phyloP scores from a whole-genome alignment of 2,888 invertebrate species.

The Nomada goodeniana region DNA sequence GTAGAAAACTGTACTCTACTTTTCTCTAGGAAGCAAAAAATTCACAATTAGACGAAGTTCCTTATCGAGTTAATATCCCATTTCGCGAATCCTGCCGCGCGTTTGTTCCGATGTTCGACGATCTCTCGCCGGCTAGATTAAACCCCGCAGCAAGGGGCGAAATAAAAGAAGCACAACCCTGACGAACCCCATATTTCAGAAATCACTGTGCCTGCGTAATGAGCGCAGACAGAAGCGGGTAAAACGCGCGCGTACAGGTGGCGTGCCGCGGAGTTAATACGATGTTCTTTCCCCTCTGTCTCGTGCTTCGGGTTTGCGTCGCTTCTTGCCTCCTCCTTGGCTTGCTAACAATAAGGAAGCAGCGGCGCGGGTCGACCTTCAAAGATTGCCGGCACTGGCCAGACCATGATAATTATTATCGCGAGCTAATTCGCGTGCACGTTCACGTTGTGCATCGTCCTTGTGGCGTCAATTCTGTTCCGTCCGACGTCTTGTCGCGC shows the following conservation, averaged over 20 bases:
- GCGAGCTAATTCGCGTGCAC: conserved; percentile 16
- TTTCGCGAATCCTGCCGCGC: not conserved
- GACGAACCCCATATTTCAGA: conserved; percentile 61
- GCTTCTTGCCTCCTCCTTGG: conserved; percentile 25
- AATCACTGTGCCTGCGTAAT: conserved; percentile 66
- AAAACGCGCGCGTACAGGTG: conserved; percentile 60
- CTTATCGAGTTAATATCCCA: not conserved
- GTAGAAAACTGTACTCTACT: too few species aligned
- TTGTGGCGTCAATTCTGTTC: too few species aligned
- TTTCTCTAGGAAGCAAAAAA: not conserved
- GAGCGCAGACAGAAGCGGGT: conserved; percentile 55
- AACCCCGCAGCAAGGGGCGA: conserved; percentile 2
- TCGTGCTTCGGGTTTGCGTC: conserved; percentile 4
- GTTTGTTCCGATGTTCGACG: not conserved
- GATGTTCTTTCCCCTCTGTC: conserved; percentile 32
- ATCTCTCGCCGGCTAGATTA: conserved; percentile 24
- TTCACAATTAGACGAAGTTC: not conserved
- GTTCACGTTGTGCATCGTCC: too few species aligned
- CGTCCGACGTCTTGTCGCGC: too few species aligned
- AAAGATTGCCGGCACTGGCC: conserved; percentile 75
- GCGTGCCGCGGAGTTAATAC: conserved; percentile 67
- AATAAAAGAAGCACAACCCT: conserved; percentile 33
- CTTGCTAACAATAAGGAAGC: conserved; percentile 77
- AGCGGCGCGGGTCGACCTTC: conserved; percentile 78
- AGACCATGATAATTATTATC: conserved; percentile 73